Evolutionary conservation across 53 echinoderm and acorn worm species (phyloP).

Genomic region (Zoroaster sp.): DNA sequence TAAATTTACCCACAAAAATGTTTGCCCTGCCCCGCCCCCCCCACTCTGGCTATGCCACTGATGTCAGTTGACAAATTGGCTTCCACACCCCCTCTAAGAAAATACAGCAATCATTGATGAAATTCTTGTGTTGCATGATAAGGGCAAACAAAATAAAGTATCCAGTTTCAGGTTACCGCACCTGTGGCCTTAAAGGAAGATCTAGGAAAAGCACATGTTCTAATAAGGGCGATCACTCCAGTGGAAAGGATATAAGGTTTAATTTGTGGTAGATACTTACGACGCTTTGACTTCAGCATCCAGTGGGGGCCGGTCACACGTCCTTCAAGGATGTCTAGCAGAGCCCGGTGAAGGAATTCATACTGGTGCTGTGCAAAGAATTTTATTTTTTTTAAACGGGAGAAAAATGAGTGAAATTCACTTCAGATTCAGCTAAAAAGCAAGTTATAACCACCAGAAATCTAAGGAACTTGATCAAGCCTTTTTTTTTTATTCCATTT

Average conservation of each 20-base stretch:
- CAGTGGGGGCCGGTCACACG: slow-evolving; percentile 54
- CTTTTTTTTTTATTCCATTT: neutral
- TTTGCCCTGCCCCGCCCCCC: neutral
- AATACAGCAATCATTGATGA: neutral
- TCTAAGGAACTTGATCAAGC: neutral
- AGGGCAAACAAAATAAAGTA: neutral
- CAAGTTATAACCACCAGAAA: too few relatives aligned
- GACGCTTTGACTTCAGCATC: slow-evolving; percentile 26
- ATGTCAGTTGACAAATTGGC: too few relatives aligned
- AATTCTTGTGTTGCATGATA: neutral
- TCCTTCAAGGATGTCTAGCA: slow-evolving; percentile 75
- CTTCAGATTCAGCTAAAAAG: too few relatives aligned
- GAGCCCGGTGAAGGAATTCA: slow-evolving; percentile 83
- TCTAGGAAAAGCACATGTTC: neutral
- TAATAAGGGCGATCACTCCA: neutral
- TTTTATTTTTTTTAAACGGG: too few relatives aligned
- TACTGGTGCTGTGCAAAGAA: slow-evolving; percentile 76
- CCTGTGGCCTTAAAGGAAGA: neutral
- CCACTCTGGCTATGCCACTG: too few relatives aligned
- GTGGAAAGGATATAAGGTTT: neutral
- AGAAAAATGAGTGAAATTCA: neutral
- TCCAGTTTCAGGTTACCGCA: neutral
- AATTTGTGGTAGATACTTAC: slow-evolving; percentile 57
- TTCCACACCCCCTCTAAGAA: too few relatives aligned
- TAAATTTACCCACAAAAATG: too few relatives aligned